These are phyloP conservation scores for Ceratina australensis DNA, from an alignment of 1,140 invertebrate species.

Conservation along the genomic window DNA sequence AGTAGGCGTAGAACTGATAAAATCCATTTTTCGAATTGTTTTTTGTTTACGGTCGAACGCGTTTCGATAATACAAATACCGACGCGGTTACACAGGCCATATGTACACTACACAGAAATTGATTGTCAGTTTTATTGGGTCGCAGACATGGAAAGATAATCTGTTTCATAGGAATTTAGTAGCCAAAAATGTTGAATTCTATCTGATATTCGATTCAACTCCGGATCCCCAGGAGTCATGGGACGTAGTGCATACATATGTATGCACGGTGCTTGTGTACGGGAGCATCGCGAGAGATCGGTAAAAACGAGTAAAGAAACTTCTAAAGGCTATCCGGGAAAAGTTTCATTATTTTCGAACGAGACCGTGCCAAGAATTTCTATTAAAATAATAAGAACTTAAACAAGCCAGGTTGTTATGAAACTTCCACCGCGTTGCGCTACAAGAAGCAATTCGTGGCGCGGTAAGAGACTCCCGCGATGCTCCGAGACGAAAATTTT, in stretches of 20 bases:
- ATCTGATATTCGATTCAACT: constrained; percentile 24
- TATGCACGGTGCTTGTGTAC: neutral
- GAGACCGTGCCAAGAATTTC: constrained; percentile 54
- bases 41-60: too few relatives aligned
- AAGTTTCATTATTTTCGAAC: constrained; percentile 61
- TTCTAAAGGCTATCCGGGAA: constrained; percentile 31
- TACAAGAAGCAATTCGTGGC: constrained; percentile 11
- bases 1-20: too few relatives aligned
- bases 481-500: neutral
- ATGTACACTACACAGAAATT: too few relatives aligned
- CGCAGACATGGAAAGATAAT: too few relatives aligned
- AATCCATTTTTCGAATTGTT: too few relatives aligned
- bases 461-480: neutral
- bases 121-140: too few relatives aligned
- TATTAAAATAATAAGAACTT: constrained; percentile 55
- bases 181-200: constrained; percentile 16
- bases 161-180: constrained; percentile 11
- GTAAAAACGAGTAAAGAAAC: constrained; percentile 56
- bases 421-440: constrained; percentile 8
- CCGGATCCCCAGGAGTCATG: constrained; percentile 22
- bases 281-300: neutral
- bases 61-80: too few relatives aligned
- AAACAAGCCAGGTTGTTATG: constrained; percentile 20
- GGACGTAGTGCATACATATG: constrained; percentile 4
- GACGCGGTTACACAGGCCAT: too few relatives aligned